phyloP scores from a whole-genome alignment of 1,140 invertebrate genomes.

The Bombus haemorrhoidalis region DNA sequence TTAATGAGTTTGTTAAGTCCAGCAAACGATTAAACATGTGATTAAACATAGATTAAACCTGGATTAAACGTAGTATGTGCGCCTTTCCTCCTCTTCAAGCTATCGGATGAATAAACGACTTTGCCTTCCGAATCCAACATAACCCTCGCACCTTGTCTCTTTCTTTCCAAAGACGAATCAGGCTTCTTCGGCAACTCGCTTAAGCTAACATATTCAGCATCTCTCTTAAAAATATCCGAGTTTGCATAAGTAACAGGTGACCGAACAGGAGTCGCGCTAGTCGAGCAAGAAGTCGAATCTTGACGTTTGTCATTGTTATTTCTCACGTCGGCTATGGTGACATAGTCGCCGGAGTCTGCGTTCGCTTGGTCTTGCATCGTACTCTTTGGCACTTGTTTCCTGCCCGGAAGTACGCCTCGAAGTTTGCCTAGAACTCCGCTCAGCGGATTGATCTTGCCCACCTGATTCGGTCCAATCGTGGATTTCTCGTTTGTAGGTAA shows the following conservation, averaged over 20 bases:
- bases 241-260: conserved; percentile 75
- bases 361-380: conserved; percentile 78
- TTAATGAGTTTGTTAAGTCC: no score
- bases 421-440: conserved; percentile 80
- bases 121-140: conserved; percentile 94
- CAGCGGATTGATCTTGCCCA: conserved; percentile 72
- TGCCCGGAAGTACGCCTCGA: conserved; percentile 78
- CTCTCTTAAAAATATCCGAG: conserved; percentile 79
- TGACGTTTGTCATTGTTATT: conserved; percentile 87
- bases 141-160: conserved; percentile 89
- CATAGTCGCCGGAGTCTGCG: conserved; percentile 89
- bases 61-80: conserved; percentile 93
- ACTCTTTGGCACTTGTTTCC: conserved; percentile 80
- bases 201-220: conserved; percentile 91
- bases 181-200: conserved; percentile 87
- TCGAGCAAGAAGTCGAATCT: conserved; percentile 64
- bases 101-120: conserved; percentile 95
- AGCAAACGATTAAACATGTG: no score
- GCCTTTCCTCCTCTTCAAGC: conserved; percentile 90
- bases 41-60: conserved; percentile 77
- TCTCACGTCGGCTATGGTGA: conserved; percentile 91
- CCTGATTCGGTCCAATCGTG: background rate
- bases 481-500: conserved; percentile 30
- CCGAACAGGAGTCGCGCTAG: conserved; percentile 34
- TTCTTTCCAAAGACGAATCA: conserved; percentile 82